Percentiles rank a stretch among this genome's conserved stretches.
These are phyloP conservation scores for Siniperca chuatsi DNA, from an alignment of 2,113 vertebrate genomes.

Conservation along the genomic window DNA sequence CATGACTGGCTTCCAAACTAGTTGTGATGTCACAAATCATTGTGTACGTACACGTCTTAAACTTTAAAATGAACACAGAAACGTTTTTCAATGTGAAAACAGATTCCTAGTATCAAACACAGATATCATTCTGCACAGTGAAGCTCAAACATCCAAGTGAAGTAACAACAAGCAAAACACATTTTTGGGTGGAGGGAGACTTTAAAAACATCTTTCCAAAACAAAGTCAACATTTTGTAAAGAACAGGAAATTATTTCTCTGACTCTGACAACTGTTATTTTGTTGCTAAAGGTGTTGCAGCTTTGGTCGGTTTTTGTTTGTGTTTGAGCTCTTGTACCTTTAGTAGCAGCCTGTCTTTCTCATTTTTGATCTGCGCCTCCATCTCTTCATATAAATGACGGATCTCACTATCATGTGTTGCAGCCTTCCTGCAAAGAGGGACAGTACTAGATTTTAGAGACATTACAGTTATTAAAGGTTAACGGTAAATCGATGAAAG, in stretches of 20 bases:
- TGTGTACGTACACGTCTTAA: no score
- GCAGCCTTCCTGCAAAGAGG: conserved; percentile 87
- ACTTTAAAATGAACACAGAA: no score
- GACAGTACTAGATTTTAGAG: background rate
- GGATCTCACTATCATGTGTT: conserved; percentile 91
- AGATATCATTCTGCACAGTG: background rate
- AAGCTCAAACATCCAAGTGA: background rate
- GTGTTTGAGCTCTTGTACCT: conserved; percentile 75
- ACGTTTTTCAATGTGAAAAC: background rate
- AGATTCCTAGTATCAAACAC: background rate
- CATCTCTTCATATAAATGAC: conserved; percentile 95
- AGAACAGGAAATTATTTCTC: background rate
- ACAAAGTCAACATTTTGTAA: background rate
- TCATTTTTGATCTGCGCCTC: conserved; percentile 94
- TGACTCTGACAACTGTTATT: background rate
- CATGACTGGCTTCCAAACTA: no score
- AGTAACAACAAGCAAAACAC: background rate
- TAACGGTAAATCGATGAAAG: background rate
- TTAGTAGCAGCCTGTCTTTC: conserved; percentile 88
- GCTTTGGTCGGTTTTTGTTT: background rate
- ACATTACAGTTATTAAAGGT: background rate
- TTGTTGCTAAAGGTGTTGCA: background rate
- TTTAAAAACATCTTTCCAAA: background rate
- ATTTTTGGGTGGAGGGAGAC: no score
- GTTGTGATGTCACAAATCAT: no score